Evolutionary conservation across 2,888 invertebrate species (phyloP), one percentile per base, ranked within the genome.

Genomic region (Linnaemya tessellans): DNA sequence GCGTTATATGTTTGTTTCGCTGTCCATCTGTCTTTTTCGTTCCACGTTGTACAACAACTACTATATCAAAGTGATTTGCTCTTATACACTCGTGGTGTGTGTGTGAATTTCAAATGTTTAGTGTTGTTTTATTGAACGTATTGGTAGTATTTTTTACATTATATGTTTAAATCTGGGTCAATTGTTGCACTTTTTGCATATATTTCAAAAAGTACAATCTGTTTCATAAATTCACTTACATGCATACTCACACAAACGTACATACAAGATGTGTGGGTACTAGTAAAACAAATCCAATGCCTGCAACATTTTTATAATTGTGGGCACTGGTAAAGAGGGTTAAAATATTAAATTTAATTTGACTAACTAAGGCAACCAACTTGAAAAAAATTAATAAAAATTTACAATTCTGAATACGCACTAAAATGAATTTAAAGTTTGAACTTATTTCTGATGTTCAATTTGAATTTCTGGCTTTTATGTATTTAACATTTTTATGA

Each of bases 121-220:
- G 73, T 73, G 79, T 74, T 71, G 64, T 80, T 51, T 51, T 70
- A 83, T 68, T 67, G 73, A 58, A 41, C 58, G 9, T 51, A 38
- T 58, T 56, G 43, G 25, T 9, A 35, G 30, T 84, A 51, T 49
- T 75, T 65, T 75, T 70, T 64, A 15, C 46, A 74, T 64, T 54
- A 25, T 84, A 46, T 1, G 15, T 46, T n/a, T 81, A 90, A 91
- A 91, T 91, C 91, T 91, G 90, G 91, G 91, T 91, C 91, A 91
- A 90, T 90, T 91, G 90, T 90, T 89, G 90, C 89, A 89, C 86
- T 88, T 86, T 84, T 88, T 87, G 75, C 84, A 87, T 88, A 84
- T 22, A 89, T 88, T 77, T 73, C 56, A 62, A 56, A 56, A 25
- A 30, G 67, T 58, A 64, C 67, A 35, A 11, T 30, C 49, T 18